Percentiles rank a stretch among this genome's conserved stretches.
phyloP scores from a whole-genome alignment of 2,113 vertebrate species.

The Microcebus jonahi region DNA sequence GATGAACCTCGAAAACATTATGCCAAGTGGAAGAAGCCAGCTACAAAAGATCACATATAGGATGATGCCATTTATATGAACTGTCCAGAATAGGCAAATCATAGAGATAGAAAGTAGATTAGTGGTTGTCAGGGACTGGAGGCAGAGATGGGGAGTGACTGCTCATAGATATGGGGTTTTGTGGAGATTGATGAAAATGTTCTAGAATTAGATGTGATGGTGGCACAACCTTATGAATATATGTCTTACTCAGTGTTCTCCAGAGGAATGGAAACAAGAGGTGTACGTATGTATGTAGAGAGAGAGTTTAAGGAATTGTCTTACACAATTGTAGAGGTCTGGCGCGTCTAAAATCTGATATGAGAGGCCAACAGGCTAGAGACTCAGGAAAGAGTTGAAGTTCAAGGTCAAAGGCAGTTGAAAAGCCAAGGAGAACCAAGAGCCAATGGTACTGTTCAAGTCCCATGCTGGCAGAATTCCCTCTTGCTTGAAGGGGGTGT shows the following conservation, averaged over 20 bases:
- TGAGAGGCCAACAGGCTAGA: neutral
- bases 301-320: neutral
- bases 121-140: neutral
- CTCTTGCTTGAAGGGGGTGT: neutral
- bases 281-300: neutral
- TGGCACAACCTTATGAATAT: neutral
- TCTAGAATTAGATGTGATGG: neutral
- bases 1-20: neutral
- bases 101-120: neutral
- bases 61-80: neutral
- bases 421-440: neutral
- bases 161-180: neutral
- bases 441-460: neutral
- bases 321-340: neutral
- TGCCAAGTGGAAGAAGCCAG: neutral
- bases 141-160: neutral
- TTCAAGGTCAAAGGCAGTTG: neutral
- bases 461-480: neutral
- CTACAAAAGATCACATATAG: neutral
- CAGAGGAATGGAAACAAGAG: neutral
- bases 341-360: neutral
- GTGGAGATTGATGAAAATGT: neutral
- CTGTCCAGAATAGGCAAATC: neutral
- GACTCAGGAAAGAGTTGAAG: neutral
- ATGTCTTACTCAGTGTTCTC: neutral